phyloP scores from a whole-genome alignment of 2,888 invertebrate species.

The Drosophila siamana region DNA sequence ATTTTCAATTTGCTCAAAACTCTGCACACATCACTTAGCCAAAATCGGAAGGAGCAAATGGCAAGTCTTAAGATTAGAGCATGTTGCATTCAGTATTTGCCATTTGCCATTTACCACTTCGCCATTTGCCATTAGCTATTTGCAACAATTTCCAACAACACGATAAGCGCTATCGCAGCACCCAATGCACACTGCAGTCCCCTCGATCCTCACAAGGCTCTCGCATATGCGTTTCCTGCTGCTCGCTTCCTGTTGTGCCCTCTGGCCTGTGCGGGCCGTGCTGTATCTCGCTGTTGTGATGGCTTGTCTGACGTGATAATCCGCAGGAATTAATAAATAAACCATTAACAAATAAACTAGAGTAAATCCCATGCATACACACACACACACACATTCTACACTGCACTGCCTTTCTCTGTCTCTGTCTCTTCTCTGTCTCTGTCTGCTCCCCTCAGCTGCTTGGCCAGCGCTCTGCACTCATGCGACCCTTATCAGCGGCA shows the following conservation, averaged over 20 bases:
- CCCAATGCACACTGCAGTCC: constrained; percentile 30
- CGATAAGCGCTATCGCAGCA: constrained; percentile 61
- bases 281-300: constrained; percentile 69
- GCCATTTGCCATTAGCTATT: constrained; percentile 32
- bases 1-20: constrained; percentile 69
- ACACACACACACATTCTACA: too few species aligned
- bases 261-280: constrained; percentile 42
- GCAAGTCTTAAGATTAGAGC: constrained; percentile 39
- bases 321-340: constrained; percentile 85
- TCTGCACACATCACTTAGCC: constrained; percentile 15
- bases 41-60: background rate
- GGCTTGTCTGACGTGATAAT: constrained; percentile 84
- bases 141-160: constrained; percentile 42
- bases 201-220: background rate
- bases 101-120: constrained; percentile 21
- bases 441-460: background rate
- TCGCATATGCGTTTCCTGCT: constrained; percentile 60
- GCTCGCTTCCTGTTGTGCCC: constrained; percentile 35
- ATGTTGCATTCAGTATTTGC: constrained; percentile 41
- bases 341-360: constrained; percentile 85
- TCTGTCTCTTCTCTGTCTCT: too few species aligned
- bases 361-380: constrained; percentile 68
- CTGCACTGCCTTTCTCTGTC: constrained; percentile 39
- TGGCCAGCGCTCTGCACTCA: too few species aligned
- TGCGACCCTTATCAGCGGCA: constrained; percentile 67